Evolutionary conservation across 1,140 invertebrate genomes (phyloP), one percentile per base, ranked within the genome.

Genomic region (Lucilia cuprina): DNA sequence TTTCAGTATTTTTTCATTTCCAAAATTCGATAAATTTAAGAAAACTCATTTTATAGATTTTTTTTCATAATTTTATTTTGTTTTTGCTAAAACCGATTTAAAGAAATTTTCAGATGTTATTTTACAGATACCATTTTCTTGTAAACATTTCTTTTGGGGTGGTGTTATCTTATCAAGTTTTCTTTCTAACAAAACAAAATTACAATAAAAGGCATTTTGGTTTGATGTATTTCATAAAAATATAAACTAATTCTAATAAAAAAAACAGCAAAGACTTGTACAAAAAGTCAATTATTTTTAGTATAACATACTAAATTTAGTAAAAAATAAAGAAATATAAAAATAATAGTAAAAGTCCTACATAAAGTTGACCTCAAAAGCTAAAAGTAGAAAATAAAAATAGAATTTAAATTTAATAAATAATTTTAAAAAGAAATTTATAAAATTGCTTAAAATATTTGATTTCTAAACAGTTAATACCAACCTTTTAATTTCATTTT

Each of bases 81-180:
- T 80, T 77, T 80, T 21, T 5, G 4, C 8, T 21, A 49, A 78
- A 50, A 55, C 50, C 17, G 50, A 55, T 55, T 55, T 55, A 17
- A 80, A 49, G 77, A 19, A 80, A 80, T 49, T 19, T 80, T 80
- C 5, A 78, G 77, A 80, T 80, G 77, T 49, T 80, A 80, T 12
- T 80, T 80, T 47, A 80, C 77, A 80, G 77, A 80, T 80, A 80
- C 77, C 77, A 80, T 80, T 80, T 80, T 78, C 25, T 80, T 49
- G 41, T 21, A 70, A 70, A 70, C n/a, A 70, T 70, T 80, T 80
- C 77, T 49, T 14, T 41, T 5, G 3, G 77, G n/a, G n/a, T n/a
- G n/a, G 14, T 80, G 77, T 49, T 19, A 25, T 70, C 25, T 80
- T 80, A 50, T 80, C 77, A 47, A n/a, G 10, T 21, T 49, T 19